Evolutionary conservation across 2,113 vertebrate species (phyloP).

Genomic region (Caranx melampygus): DNA sequence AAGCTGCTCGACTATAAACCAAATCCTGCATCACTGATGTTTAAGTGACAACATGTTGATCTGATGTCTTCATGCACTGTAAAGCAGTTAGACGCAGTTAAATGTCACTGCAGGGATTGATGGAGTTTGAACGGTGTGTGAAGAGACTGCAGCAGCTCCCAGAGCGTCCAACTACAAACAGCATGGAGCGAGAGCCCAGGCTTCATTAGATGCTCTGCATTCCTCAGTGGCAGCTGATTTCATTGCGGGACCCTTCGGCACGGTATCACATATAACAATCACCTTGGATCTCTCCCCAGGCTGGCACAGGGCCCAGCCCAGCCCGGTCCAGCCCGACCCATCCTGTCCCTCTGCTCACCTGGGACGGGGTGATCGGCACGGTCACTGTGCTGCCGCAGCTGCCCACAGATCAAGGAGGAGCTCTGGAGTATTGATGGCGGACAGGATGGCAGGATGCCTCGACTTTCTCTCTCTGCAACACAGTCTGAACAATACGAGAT

Average conservation of each 20-base stretch:
- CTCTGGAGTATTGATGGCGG: constrained; percentile 7
- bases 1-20: background rate
- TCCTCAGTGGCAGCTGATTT: constrained; percentile 67
- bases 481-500: constrained; percentile 33
- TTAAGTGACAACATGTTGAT: background rate
- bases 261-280: constrained; percentile 58
- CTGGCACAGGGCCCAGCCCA: constrained; percentile 44
- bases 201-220: constrained; percentile 54
- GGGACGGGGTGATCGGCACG: background rate
- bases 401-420: constrained; percentile 47
- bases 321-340: constrained; percentile 15
- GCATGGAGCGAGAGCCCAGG: constrained; percentile 32
- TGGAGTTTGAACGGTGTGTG: constrained; percentile 30
- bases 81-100: constrained; percentile 8
- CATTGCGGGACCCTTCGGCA: constrained; percentile 31
- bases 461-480: constrained; percentile 20
- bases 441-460: constrained; percentile 8
- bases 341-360: constrained; percentile 10
- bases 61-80: background rate
- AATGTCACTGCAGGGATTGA: constrained; percentile 38
- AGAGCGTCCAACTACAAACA: constrained; percentile 36
- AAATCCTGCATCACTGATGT: background rate
- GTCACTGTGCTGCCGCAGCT: constrained; percentile 19
- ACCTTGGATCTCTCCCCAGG: constrained; percentile 47
- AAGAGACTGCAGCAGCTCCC: constrained; percentile 29